phyloP scores from a whole-genome alignment of 1,140 invertebrate species.

The Ceratitis capitata region DNA sequence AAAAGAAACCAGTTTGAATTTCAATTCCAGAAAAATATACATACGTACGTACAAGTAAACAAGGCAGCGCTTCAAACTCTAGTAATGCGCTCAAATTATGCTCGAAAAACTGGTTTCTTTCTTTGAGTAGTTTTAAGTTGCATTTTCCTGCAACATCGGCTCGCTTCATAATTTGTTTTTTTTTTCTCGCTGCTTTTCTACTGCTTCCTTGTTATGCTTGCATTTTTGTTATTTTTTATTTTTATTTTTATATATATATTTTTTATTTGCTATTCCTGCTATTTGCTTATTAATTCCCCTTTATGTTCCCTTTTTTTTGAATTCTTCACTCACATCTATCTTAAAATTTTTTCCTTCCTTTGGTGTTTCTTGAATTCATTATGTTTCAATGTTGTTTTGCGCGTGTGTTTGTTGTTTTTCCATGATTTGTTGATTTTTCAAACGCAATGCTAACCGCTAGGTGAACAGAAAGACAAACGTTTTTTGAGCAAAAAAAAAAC shows the following conservation, averaged over 20 bases:
- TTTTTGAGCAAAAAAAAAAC: neutral
- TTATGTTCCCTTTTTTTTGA: neutral
- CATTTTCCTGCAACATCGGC: constrained; percentile 4
- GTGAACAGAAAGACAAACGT: neutral
- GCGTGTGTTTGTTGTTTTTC: constrained; percentile 27
- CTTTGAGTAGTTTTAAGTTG: neutral
- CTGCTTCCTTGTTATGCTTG: too few species aligned
- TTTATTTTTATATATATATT: neutral
- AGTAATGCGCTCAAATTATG: constrained; percentile 31
- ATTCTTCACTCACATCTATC: neutral
- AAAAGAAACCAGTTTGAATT: neutral
- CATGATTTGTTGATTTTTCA: constrained; percentile 40
- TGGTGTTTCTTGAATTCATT: neutral
- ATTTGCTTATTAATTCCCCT: neutral
- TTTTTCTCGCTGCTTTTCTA: too few species aligned
- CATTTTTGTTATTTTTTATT: too few species aligned
- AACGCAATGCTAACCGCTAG: constrained; percentile 43
- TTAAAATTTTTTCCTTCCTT: neutral
- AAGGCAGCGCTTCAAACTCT: neutral
- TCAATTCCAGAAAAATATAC: neutral
- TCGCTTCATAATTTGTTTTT: too few species aligned
- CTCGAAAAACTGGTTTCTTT: constrained; percentile 26
- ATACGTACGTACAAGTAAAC: neutral
- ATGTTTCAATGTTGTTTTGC: neutral
- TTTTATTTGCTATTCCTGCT: neutral